Conservation (phyloP, 64 coral and sea anemone genomes). For the Montipora sp. region DNA sequence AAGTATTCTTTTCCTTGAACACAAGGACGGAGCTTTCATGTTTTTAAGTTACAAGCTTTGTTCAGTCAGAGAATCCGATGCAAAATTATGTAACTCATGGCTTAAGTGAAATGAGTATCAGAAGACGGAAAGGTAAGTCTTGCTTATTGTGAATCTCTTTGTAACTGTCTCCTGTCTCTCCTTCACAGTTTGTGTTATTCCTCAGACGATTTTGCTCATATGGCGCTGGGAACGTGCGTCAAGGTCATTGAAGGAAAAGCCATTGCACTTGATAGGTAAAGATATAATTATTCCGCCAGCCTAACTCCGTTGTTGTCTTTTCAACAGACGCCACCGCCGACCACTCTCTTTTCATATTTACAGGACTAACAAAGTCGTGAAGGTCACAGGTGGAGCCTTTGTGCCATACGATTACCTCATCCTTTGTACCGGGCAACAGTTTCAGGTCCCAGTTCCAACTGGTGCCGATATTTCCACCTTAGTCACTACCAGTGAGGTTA, state of each 20-base stretch:
- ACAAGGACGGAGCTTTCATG: no score
- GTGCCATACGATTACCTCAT: constrained; percentile 98
- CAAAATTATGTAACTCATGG: no score
- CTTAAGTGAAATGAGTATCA: no score
- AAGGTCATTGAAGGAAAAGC: constrained; percentile 94
- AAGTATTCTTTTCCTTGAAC: no score
- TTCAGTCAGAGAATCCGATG: no score
- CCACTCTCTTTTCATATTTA: not conserved
- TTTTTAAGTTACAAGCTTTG: no score
- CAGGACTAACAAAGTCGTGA: constrained; percentile 85
- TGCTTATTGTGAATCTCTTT: not conserved
- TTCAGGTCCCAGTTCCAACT: constrained; percentile 83
- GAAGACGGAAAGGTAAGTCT: no score
- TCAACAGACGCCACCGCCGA: no score
- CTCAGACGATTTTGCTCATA: constrained; percentile 72
- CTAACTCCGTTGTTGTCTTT: no score
- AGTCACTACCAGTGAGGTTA: constrained; percentile 95
- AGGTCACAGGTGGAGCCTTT: constrained; percentile 66
- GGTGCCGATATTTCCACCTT: constrained; percentile 93
- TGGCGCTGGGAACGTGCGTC: constrained; percentile 90
- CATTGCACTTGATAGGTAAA: constrained; percentile 92
- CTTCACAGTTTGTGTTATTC: constrained; percentile 80
- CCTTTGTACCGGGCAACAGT: constrained; percentile 93
- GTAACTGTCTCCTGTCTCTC: not conserved
- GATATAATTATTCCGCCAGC: not conserved